A percentile compares a stretch with the other conserved stretches of the same genome.
These are phyloP conservation scores for Zoanthus sociatus DNA, from an alignment of 92 coral and sea anemone species.

Conservation along the genomic window DNA sequence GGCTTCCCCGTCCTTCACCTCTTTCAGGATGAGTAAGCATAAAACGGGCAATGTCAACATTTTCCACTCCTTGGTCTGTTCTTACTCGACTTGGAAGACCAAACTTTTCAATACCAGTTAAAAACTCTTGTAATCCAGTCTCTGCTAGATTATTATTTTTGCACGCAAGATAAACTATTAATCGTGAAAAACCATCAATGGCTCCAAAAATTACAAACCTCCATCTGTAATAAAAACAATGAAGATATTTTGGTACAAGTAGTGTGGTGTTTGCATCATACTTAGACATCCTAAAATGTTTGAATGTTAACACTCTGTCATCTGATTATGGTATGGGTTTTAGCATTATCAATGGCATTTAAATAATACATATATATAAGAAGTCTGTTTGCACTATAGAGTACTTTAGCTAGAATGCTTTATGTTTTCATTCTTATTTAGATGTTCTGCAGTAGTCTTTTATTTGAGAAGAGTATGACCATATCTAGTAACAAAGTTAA, in stretches of 20 bases:
- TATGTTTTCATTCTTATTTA: too few species aligned
- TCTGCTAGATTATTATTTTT: slow-evolving; percentile 45
- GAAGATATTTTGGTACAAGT: not conserved
- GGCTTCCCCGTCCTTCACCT: slow-evolving; percentile 63
- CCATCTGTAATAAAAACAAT: slow-evolving; percentile 48
- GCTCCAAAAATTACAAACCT: slow-evolving; percentile 59
- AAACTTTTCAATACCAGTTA: slow-evolving; percentile 30
- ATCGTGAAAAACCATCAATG: slow-evolving; percentile 61
- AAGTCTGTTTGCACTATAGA: too few species aligned
- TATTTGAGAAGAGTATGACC: too few species aligned
- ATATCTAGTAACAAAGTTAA: too few species aligned
- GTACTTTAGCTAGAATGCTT: too few species aligned
- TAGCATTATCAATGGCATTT: too few species aligned
- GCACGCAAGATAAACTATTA: slow-evolving; percentile 44
- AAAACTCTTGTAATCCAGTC: slow-evolving; percentile 31
- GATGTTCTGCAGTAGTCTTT: too few species aligned
- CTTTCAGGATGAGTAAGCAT: slow-evolving; percentile 60
- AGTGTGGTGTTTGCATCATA: too few species aligned
- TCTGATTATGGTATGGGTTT: too few species aligned
- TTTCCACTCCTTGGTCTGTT: slow-evolving; percentile 59
- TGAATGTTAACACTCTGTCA: too few species aligned
- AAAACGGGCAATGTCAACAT: slow-evolving; percentile 56
- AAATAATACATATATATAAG: too few species aligned
- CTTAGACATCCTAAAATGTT: too few species aligned
- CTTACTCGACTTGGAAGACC: slow-evolving; percentile 40